Base-by-base conservation (phyloP, 2,888 invertebrate species). In the Oscheius onirici region DNA sequence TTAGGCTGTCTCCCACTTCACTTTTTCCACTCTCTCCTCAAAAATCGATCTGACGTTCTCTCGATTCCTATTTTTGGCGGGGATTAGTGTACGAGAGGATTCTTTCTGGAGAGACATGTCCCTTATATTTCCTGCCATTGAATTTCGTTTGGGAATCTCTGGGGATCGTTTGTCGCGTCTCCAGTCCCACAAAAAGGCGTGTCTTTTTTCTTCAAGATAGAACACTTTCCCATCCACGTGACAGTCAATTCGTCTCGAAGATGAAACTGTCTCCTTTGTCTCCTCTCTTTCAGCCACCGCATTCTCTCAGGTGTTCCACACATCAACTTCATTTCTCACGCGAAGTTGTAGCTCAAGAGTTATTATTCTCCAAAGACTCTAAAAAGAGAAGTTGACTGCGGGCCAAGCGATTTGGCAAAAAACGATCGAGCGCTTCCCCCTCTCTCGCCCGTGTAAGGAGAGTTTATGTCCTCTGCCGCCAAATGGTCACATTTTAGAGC, bases 351-450 rank as follows among this genome's bases (percentile, higher is more conserved):
- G 26, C 54, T 15, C 34, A 15, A 3, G 22, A 13, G 22, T 17
- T 20, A 22, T 52, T 55, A 55, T 26, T 55, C 54, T 55, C 54
- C 11, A 55, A 55, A 55, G 54, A 55, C 54, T 55, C 22, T 3
- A 22, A 24, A 26, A 22, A 34, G 34, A 34, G 34, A 49, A 20
- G 34, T 34, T 34, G 34, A 34, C 34, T 6, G 34, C 34, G 34
- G 34, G 34, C 34, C 34, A 34, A 34, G 8, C 3, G 34, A 34
- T 34, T 34, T 8, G 5, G 34, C n/a, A 34, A 34, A 34, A 34
- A 34, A 34, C 34, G 34, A 34, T 34, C 34, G 34, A 34, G 34
- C 34, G 34, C 34, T 34, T 34, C 34, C 34, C 34, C 34, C 34
- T 34, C n/a, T n/a, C 34, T 34, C 34, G 34, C 5, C 34, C 34